phyloP scores from a whole-genome alignment of 2,888 invertebrate genomes.

The Plebejus argus region DNA sequence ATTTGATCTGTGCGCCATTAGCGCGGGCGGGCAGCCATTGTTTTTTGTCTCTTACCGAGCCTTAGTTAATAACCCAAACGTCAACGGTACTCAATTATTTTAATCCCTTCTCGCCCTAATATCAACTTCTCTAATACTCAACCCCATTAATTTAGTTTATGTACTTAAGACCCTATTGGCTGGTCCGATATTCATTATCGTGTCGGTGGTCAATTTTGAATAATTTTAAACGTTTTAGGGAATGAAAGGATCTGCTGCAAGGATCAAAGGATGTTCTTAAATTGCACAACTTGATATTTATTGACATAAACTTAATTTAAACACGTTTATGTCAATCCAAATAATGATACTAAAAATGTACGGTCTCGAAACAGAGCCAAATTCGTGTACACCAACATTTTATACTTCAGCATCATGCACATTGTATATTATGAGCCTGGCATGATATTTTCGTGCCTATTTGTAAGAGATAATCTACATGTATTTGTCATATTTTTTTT shows the following conservation, averaged over 20 bases:
- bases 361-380: too few species aligned
- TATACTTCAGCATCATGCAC: too few species aligned
- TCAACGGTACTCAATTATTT: conserved; percentile 32
- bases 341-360: too few species aligned
- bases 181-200: neutral
- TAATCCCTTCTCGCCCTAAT: conserved; percentile 27
- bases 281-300: too few species aligned
- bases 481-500: too few species aligned
- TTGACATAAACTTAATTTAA: too few species aligned
- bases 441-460: too few species aligned
- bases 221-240: neutral
- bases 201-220: neutral
- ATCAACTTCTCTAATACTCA: conserved; percentile 27
- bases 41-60: conserved; percentile 17
- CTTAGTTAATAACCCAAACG: conserved; percentile 28
- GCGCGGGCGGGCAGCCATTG: neutral
- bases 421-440: too few species aligned
- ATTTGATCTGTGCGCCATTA: conserved; percentile 2
- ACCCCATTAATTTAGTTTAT: conserved; percentile 23
- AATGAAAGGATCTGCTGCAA: neutral
- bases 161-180: neutral
- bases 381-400: too few species aligned
- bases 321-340: too few species aligned
- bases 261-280: too few species aligned
- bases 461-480: too few species aligned